A percentile compares a stretch with the other conserved stretches of the same genome.
Evolutionary conservation across 1,140 invertebrate genomes (phyloP).

Genomic region (Triops cancriformis): DNA sequence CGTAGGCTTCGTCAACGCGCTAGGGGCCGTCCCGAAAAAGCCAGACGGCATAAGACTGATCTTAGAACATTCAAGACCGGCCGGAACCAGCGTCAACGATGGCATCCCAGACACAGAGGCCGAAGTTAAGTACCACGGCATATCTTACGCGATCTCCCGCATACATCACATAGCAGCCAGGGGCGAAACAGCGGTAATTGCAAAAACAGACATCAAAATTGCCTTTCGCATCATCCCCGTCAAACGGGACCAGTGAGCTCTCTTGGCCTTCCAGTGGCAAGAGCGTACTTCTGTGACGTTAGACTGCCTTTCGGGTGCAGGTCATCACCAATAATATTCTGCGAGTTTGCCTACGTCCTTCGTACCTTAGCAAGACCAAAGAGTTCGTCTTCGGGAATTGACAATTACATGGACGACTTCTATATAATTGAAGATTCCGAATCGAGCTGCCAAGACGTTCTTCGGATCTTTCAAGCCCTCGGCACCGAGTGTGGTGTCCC

Average conservation of each 20-base stretch:
- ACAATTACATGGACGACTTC: neutral
- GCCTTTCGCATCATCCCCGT: slow-evolving; percentile 17
- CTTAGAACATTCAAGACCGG: neutral
- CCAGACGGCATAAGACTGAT: too few species aligned
- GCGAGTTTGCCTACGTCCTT: neutral
- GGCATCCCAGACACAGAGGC: neutral
- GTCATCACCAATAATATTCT: neutral
- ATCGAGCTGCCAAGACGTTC: neutral
- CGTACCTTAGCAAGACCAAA: neutral
- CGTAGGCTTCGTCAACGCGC: too few species aligned
- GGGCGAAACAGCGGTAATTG: neutral
- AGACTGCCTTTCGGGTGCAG: neutral
- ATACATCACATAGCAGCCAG: neutral
- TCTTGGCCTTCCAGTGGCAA: slow-evolving; percentile 15
- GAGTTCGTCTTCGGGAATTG: neutral
- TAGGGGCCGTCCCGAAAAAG: too few species aligned
- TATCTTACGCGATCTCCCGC: neutral
- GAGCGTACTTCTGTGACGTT: neutral
- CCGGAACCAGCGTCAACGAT: slow-evolving; percentile 7
- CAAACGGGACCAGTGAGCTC: neutral
- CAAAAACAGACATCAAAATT: neutral
- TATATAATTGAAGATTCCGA: neutral
- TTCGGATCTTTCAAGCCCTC: neutral
- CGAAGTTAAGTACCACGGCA: neutral
- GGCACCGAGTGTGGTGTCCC: neutral